Evolutionary conservation across 2,888 invertebrate species (phyloP), one percentile per base, ranked within the genome.

Genomic region (Drosophila pseudotakahashii): DNA sequence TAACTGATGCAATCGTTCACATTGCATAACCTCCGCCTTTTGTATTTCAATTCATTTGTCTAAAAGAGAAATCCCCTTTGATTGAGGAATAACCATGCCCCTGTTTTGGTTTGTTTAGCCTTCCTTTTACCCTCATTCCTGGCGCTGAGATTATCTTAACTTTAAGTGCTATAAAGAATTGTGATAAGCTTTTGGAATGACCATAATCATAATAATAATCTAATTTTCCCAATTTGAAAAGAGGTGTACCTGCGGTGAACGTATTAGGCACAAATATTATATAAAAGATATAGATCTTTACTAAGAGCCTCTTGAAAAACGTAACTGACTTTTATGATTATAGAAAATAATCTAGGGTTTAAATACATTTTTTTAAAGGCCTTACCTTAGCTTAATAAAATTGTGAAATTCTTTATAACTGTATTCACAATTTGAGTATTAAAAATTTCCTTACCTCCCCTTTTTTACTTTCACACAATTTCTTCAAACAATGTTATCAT

Each of bases 81-180:
- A 13, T 50, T 9, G 19, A 6, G 14, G 37, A 44, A 19, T 14
- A 37, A n/a, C 23, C 39, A 50, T 16, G n/a, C 37, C 19, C 41
- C 13, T 30, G 45, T 23, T 54, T 64, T 47, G 39, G 64, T 14
- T 7, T 34, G 23, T 36, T n/a, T n/a, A 11, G 7, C 19, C 48
- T n/a, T 36, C 16, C 9, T 3, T 4, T 37, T 36, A 34, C 30
- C 10, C n/a, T 14, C 34, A 26, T 47, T 26, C 26, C 45, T 67
- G 72, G 60, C 73, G 68, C 37, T 26, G 26, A 67, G 85, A 79
- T 81, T 61, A 81, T 84, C 84, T 67, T 42, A 58, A 41, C 44
- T 63, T 10, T 53, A 67, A 84, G 48, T 78, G 67, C 47, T 39
- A 54, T 71, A 83, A 78, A 80, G 51, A 66, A 59, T 55, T 61